These are phyloP conservation scores for Heliconius cydno DNA, from an alignment of 2,888 invertebrate species.

Conservation along the genomic window DNA sequence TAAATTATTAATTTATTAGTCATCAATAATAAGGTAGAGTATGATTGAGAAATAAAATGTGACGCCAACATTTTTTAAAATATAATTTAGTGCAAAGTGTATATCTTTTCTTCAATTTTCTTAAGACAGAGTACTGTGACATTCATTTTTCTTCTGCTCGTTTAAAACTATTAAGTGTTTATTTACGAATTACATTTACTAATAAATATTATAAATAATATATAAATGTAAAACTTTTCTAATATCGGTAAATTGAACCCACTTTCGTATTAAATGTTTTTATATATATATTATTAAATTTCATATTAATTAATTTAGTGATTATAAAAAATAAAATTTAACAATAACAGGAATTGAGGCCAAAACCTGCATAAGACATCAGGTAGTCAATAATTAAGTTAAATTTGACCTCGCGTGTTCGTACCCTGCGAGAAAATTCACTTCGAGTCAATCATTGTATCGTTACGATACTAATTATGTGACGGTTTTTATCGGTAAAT, in stretches of 20 bases:
- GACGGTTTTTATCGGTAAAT: constrained; percentile 20
- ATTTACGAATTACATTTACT: too few species aligned
- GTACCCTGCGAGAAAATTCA: constrained; percentile 64
- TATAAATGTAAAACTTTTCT: too few species aligned
- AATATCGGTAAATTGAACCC: too few species aligned
- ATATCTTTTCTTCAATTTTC: too few species aligned
- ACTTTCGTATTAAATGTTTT: too few species aligned
- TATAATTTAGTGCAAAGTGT: too few species aligned
- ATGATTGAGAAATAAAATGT: background rate
- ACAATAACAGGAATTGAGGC: constrained; percentile 26
- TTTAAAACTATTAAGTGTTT: too few species aligned
- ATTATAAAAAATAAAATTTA: background rate
- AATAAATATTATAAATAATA: too few species aligned
- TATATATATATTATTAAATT: background rate
- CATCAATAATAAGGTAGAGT: background rate
- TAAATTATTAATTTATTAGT: constrained; percentile 3
- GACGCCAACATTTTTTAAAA: background rate
- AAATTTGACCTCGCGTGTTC: constrained; percentile 68
- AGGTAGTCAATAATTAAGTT: constrained; percentile 63
- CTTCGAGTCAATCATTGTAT: constrained; percentile 59
- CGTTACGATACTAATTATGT: constrained; percentile 45
- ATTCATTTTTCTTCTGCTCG: too few species aligned
- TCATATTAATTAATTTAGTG: background rate
- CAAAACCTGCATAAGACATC: constrained; percentile 63
- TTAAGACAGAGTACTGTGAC: too few species aligned